Base-by-base conservation (phyloP, 2,797 vertebrate genomes). In the Danio aesculapii region DNA sequence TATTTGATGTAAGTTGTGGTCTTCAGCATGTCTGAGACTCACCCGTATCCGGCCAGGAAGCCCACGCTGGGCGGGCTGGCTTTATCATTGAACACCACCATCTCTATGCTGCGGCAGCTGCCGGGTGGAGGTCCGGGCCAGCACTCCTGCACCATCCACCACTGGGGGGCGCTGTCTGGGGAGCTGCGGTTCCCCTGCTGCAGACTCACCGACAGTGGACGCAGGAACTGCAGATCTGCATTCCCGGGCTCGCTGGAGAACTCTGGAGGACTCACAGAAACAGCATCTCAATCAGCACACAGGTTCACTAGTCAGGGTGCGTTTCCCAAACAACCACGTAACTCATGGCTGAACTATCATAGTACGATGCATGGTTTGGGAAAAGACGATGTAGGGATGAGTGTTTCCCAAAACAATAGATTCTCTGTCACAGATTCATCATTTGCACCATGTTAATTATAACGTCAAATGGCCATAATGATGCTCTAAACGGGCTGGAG, bases 1-100 rank as follows among this genome's bases (percentile, higher is more conserved):
- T 8, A 49, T 49, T 49, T 49, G 7, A 49, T 49, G 12, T 8
- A 5, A 49, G 7, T 49, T 8, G 7, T 49, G 14, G 50, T 10
- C 8, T 1, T 16, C 1, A 62, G 57, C 16, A n/a, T 62, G 63
- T 11, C 6, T 39, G 13, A 19, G 13, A 44, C 94, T 64, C 88
- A 95, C 95, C 95, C 92, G 0, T 96, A 94, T 89, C 94, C 95
- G 1, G 92, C 94, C 77, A 96, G 88, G 81, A 96, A 96, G 61
- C 94, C 94, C 87, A 95, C 87, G 77, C 94, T 96, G 75, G 93
- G 88, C 13, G 96, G 95, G 84, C 95, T 96, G 88, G 95, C 96
- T 91, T 95, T 96, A 85, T 96, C 95, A 11, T 85, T 95, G 85
- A 91, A 93, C 73, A 95, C 88, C 21, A 93, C 68, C 0, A 95